phyloP scores from a whole-genome alignment of 2,888 invertebrate species.

The Cheilosia vernalis region DNA sequence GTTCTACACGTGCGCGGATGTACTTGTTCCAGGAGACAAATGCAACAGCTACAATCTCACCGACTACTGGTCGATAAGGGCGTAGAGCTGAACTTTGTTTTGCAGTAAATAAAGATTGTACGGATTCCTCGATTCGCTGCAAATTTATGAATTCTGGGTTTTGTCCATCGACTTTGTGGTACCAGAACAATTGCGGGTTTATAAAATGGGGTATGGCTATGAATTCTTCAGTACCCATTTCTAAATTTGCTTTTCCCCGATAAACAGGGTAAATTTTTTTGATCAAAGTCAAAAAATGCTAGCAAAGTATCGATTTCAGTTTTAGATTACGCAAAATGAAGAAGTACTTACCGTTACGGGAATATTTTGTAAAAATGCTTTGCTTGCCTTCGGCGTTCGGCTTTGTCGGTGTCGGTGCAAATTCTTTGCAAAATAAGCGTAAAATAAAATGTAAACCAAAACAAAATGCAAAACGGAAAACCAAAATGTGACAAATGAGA shows the following conservation, averaged over 20 bases:
- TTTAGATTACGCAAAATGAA: too few species aligned
- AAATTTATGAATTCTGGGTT: constrained; percentile 70
- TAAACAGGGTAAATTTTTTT: neutral
- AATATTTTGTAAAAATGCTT: too few species aligned
- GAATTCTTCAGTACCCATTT: constrained; percentile 73
- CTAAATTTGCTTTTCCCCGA: neutral
- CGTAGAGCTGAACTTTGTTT: constrained; percentile 59
- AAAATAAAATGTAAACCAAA: too few species aligned
- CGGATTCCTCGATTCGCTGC: constrained; percentile 70
- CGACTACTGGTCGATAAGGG: constrained; percentile 70
- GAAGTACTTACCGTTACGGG: too few species aligned
- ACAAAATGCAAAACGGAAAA: too few species aligned
- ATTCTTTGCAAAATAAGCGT: too few species aligned
- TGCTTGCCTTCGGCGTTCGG: too few species aligned
- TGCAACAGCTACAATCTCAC: constrained; percentile 75
- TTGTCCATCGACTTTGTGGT: constrained; percentile 76
- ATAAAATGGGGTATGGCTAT: constrained; percentile 77
- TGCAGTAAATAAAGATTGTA: constrained; percentile 65
- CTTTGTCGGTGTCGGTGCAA: too few species aligned
- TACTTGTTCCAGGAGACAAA: constrained; percentile 77
- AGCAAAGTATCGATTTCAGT: too few species aligned
- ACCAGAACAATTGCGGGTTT: constrained; percentile 78
- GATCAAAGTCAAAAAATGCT: too few species aligned
- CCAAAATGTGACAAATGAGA: too few species aligned
- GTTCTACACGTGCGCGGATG: constrained; percentile 76